These are phyloP conservation scores for Xanthia togata DNA, from an alignment of 2,888 invertebrate genomes.

Conservation along the genomic window DNA sequence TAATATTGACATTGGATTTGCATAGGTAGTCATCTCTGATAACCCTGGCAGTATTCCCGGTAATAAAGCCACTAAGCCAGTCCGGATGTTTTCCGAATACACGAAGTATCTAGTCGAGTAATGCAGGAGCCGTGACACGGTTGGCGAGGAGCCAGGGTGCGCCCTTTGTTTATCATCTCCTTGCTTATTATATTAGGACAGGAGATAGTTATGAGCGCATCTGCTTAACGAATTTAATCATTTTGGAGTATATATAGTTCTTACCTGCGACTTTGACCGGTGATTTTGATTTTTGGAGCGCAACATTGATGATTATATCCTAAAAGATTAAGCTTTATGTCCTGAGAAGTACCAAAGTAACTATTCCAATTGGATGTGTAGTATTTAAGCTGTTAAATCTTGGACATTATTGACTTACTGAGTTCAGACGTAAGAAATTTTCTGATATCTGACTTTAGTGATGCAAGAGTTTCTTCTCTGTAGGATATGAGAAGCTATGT, in stretches of 20 bases:
- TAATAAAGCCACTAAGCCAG: slow-evolving; percentile 31
- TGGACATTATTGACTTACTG: not conserved
- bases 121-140: slow-evolving; percentile 67
- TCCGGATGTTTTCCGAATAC: slow-evolving; percentile 59
- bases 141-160: slow-evolving; percentile 71
- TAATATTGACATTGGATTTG: too few species aligned
- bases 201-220: slow-evolving; percentile 42
- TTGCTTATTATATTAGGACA: slow-evolving; percentile 45
- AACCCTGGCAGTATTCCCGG: slow-evolving; percentile 39
- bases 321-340: too few species aligned
- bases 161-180: slow-evolving; percentile 59
- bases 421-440: not conserved
- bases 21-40: slow-evolving; percentile 1
- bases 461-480: not conserved
- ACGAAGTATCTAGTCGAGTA: slow-evolving; percentile 33
- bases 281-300: not conserved
- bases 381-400: not conserved
- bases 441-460: not conserved
- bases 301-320: too few species aligned
- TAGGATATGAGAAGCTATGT: not conserved
- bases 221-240: slow-evolving; percentile 34
- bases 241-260: not conserved
- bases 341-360: too few species aligned
- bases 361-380: too few species aligned
- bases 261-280: not conserved